Conservation (phyloP, 1,140 invertebrate genomes). For the Anastatus disparis region DNA sequence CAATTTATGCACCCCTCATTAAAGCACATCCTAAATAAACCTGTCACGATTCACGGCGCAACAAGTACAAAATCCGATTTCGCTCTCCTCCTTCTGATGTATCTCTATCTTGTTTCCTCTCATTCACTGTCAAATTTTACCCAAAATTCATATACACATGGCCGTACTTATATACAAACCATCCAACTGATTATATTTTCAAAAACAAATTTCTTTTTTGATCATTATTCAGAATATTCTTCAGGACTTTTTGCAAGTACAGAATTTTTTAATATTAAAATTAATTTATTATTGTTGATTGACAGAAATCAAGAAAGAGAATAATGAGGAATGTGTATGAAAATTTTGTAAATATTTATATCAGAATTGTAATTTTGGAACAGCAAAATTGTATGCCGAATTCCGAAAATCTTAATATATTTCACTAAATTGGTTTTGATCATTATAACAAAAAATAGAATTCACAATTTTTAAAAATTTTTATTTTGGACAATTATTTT, state of each 20-base stretch:
- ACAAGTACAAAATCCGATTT: conserved; percentile 53
- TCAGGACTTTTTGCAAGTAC: neutral
- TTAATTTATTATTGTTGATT: no score
- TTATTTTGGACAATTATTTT: no score
- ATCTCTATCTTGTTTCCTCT: neutral
- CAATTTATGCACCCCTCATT: conserved; percentile 61
- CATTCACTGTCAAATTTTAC: neutral
- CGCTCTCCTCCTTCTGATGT: neutral
- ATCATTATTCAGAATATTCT: neutral
- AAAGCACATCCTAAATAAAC: conserved; percentile 51
- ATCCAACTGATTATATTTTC: neutral
- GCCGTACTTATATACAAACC: neutral
- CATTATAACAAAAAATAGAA: no score
- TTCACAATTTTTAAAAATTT: no score
- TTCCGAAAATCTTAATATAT: conserved; percentile 11
- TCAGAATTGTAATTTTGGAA: neutral
- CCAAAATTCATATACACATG: neutral
- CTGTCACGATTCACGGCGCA: conserved; percentile 53
- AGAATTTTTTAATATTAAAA: conserved; percentile 19
- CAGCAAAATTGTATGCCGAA: neutral
- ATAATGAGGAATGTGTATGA: neutral
- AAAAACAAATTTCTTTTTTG: conserved; percentile 31
- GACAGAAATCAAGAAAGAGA: neutral
- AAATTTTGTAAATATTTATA: neutral
- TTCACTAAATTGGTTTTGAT: neutral